phyloP scores from a whole-genome alignment of 2,888 invertebrate species.

The Stenichneumon culpator region DNA sequence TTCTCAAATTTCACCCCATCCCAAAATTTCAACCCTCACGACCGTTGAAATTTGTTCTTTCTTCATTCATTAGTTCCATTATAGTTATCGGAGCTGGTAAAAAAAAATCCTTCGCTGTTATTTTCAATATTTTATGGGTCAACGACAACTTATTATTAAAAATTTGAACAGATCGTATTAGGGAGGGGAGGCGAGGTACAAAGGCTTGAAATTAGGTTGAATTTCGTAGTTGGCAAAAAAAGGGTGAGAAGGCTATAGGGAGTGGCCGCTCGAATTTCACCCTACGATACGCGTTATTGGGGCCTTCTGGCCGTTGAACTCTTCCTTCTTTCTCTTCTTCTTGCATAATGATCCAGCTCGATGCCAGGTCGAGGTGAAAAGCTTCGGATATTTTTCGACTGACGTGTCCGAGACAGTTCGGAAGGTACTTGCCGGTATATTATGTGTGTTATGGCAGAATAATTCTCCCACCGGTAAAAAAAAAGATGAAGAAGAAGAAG shows the following conservation, averaged over 20 bases:
- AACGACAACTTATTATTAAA: slow-evolving; percentile 12
- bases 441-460: slow-evolving; percentile 15
- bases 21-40: background rate
- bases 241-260: slow-evolving; percentile 25
- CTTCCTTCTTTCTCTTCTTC: slow-evolving; percentile 6
- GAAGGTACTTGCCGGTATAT: slow-evolving; percentile 14
- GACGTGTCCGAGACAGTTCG: slow-evolving; percentile 10
- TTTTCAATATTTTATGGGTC: background rate
- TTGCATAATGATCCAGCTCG: slow-evolving; percentile 7
- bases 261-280: slow-evolving; percentile 68
- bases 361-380: slow-evolving; percentile 15
- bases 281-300: slow-evolving; percentile 31
- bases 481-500: background rate
- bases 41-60: background rate
- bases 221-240: slow-evolving; percentile 20
- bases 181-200: background rate
- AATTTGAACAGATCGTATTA: background rate
- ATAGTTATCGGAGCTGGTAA: background rate
- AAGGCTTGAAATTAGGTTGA: slow-evolving; percentile 28
- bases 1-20: background rate
- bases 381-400: slow-evolving; percentile 25
- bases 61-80: background rate
- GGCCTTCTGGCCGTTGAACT: background rate
- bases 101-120: background rate
- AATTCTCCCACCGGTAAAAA: slow-evolving; percentile 1